Evolutionary conservation across 2,888 invertebrate genomes (phyloP), one percentile per base, ranked within the genome.

Genomic region (Phaedon cochleariae): DNA sequence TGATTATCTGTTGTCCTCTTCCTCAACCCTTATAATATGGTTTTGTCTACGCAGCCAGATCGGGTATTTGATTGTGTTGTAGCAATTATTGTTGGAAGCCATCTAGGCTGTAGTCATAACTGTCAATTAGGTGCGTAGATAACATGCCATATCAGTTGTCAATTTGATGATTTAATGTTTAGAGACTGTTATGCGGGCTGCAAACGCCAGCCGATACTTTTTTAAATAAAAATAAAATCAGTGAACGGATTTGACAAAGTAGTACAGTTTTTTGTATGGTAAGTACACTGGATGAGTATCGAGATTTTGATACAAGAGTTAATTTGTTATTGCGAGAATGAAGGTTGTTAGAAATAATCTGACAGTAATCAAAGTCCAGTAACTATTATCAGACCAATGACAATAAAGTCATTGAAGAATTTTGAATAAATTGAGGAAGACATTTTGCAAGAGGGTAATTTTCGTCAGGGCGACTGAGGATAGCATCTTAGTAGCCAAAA

Each of bases 101-200:
- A 69, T 67, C 69, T 73, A 72, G 79, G 79, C 79, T 78, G 76
- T 81, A 80, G 79, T 76, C 68, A 74, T 81, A 78, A 80, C 78
- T 79, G 82, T 82, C 81, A 82, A 81, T 82, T 82, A 82, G 82
- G 77, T 79, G 79, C 80, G 76, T 81, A 80, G 78, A 72, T 69
- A 79, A 79, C 80, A 79, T 79, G 80, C 81, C 81, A 81, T 81
- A 81, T 81, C 81, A 80, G 79, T 81, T 80, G 81, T 82, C 81
- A 82, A 82, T 82, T 82, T 82, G 72, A 79, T 77, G 75, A 76
- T 77, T 78, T 78, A 77, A 79, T 80, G 76, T 77, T 74, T 81
- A 81, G 80, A 82, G 81, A 81, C 82, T 82, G 82, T 82, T 82
- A 80, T 80, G 75, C 79, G 80, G 80, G 73, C 78, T 77, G 78